Conservation (phyloP, 2,888 invertebrate genomes). For the Stenotaenia linearis region DNA sequence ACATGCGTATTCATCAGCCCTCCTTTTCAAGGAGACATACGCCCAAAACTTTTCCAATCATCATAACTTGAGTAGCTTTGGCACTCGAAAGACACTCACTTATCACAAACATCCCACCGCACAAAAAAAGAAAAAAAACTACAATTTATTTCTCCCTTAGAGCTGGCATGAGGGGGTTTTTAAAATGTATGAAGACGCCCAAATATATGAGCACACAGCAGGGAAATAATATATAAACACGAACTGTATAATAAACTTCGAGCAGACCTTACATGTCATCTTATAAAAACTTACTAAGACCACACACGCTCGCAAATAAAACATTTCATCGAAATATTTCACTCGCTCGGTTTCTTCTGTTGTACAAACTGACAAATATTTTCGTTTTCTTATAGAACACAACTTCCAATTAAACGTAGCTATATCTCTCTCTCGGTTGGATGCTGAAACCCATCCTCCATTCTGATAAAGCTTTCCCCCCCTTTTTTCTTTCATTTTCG, state of each 20-base stretch:
- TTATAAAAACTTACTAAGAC: background rate
- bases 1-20: conserved; percentile 7
- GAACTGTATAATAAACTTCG: background rate
- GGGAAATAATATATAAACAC: conserved; percentile 14
- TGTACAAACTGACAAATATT: background rate
- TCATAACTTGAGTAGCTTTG: conserved; percentile 12
- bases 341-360: background rate
- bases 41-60: conserved; percentile 26
- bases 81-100: conserved; percentile 24
- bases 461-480: background rate
- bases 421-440: conserved; percentile 7
- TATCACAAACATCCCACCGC: conserved; percentile 9
- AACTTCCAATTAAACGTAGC: background rate
- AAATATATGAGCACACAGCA: background rate
- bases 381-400: background rate
- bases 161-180: conserved; percentile 4
- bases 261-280: background rate
- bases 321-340: background rate
- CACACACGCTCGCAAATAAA: background rate
- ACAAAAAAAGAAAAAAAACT: background rate
- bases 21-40: background rate
- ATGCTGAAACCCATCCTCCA: conserved; percentile 1
- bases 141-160: conserved; percentile 23
- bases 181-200: conserved; percentile 14
- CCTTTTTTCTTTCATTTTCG: background rate